Percentiles rank a stretch among this genome's conserved stretches.
Evolutionary conservation across 2,797 vertebrate genomes (phyloP).

Genomic region (Hafferia zeledoni): DNA sequence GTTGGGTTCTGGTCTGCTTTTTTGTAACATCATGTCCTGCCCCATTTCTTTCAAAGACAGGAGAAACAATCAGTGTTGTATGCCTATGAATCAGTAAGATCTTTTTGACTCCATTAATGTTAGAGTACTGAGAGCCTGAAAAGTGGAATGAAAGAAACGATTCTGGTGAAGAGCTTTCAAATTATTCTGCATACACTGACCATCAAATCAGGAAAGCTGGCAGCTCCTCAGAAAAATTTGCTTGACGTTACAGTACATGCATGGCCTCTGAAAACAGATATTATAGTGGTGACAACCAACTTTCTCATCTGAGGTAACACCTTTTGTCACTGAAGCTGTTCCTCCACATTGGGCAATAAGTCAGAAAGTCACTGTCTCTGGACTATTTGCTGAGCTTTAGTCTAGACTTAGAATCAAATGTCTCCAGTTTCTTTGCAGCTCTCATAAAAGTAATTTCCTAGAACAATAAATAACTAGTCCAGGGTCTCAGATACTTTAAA

Average conservation of each 20-base stretch:
- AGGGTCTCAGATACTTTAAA: constrained; percentile 33
- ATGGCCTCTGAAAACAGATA: background rate
- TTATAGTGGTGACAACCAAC: fast-evolving
- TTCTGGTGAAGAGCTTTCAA: background rate
- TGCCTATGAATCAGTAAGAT: background rate
- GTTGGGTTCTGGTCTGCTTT: background rate
- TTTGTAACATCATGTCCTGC: fast-evolving
- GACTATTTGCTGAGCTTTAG: constrained; percentile 40
- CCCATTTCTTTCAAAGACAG: background rate
- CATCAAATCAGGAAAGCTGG: background rate
- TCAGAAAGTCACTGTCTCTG: constrained; percentile 18
- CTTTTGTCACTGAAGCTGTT: background rate
- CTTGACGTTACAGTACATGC: background rate
- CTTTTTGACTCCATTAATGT: background rate
- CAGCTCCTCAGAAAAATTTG: background rate
- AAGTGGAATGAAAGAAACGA: background rate
- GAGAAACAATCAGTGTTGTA: background rate
- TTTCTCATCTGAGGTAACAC: background rate
- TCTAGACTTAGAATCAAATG: constrained; percentile 51
- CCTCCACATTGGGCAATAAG: background rate
- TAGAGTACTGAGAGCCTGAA: background rate
- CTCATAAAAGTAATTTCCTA: constrained; percentile 52
- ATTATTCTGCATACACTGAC: background rate
- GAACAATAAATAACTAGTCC: constrained; percentile 60
- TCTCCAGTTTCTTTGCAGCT: constrained; percentile 4